phyloP scores from a whole-genome alignment of 2,797 vertebrate genomes.

The Lateolabrax maculatus region DNA sequence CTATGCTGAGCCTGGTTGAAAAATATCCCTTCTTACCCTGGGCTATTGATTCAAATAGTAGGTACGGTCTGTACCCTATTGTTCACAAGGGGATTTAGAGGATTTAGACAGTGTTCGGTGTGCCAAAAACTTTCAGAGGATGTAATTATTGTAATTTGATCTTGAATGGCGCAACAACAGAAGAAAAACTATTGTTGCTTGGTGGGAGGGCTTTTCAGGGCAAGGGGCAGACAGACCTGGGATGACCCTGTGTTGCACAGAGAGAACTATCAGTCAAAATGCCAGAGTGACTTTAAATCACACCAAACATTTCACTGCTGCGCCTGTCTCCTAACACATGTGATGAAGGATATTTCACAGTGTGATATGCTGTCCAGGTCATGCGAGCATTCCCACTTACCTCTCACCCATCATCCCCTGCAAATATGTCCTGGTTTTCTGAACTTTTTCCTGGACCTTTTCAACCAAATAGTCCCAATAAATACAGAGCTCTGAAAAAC shows the following conservation, averaged over 20 bases:
- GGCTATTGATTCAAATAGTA: constrained; percentile 36
- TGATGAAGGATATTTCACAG: constrained; percentile 60
- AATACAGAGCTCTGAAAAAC: constrained; percentile 28
- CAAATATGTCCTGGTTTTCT: constrained; percentile 14
- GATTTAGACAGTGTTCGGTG: constrained; percentile 41
- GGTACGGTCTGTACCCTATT: constrained; percentile 44
- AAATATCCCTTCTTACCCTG: not conserved
- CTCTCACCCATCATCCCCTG: constrained; percentile 36
- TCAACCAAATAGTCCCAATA: constrained; percentile 8
- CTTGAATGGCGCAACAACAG: constrained; percentile 55
- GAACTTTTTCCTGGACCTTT: not conserved
- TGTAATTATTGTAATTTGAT: constrained; percentile 71
- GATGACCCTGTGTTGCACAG: constrained; percentile 56
- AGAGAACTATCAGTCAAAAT: constrained; percentile 61
- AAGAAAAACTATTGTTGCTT: constrained; percentile 47
- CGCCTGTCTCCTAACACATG: constrained; percentile 44
- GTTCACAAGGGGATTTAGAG: constrained; percentile 48
- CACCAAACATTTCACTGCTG: constrained; percentile 57
- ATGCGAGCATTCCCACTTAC: constrained; percentile 44
- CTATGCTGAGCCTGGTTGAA: constrained; percentile 1
- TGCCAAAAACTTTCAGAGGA: constrained; percentile 51
- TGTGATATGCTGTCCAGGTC: constrained; percentile 20
- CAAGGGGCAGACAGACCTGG: constrained; percentile 53
- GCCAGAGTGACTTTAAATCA: constrained; percentile 64
- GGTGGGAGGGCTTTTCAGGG: constrained; percentile 57